These are phyloP conservation scores for Leptatherina wallacei DNA, from an alignment of 2,797 vertebrate genomes.

Conservation along the genomic window DNA sequence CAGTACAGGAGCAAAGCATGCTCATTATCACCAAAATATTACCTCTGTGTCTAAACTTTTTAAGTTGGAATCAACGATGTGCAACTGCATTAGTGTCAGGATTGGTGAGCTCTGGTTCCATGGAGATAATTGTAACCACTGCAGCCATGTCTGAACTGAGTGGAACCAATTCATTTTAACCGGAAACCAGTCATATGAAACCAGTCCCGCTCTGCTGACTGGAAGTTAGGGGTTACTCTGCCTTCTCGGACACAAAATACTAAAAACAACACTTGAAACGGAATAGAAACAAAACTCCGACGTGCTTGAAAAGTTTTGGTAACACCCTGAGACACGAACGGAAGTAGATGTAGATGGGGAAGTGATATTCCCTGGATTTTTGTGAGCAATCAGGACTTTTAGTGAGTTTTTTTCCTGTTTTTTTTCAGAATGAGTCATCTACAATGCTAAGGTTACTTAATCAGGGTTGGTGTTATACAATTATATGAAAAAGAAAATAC, in stretches of 20 bases:
- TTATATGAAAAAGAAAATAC: not conserved
- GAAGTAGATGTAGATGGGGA: not conserved
- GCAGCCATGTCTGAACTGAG: slow-evolving; percentile 6
- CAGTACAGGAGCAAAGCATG: not conserved
- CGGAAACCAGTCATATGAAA: slow-evolving; percentile 33
- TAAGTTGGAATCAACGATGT: not conserved
- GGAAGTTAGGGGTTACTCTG: slow-evolving; percentile 4
- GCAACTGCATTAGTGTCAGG: not conserved
- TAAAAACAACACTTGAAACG: slow-evolving; percentile 12
- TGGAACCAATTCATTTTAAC: slow-evolving; percentile 18
- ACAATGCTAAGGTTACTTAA: not conserved
- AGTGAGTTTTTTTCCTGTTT: slow-evolving; percentile 16
- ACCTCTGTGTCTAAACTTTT: not conserved
- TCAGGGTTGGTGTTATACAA: not conserved
- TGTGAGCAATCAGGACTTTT: not conserved
- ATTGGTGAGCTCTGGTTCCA: not conserved
- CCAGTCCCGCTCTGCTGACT: slow-evolving; percentile 2
- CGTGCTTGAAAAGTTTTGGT: not conserved
- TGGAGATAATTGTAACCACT: not conserved
- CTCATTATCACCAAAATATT: not conserved
- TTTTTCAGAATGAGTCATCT: slow-evolving; percentile 1
- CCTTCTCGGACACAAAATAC: slow-evolving; percentile 2
- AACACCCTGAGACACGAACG: not conserved
- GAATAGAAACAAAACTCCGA: not conserved
- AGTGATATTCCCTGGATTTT: slow-evolving; percentile 3